Conservation (phyloP, 1,140 invertebrate species). For the Cydia strobilella region DNA sequence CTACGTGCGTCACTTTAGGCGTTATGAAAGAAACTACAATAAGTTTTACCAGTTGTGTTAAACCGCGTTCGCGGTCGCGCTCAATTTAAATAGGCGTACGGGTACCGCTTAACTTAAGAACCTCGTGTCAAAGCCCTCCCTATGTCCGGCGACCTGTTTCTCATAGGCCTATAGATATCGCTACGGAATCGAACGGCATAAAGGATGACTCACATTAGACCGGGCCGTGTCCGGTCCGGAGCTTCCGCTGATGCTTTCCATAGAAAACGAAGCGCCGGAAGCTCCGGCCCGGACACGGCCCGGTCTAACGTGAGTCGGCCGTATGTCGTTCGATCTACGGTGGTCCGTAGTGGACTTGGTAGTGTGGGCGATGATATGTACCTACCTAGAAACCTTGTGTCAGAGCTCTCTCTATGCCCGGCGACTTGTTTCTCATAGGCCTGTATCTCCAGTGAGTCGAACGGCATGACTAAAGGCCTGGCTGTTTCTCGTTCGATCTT, state of each 20-base stretch:
- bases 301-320: too few species aligned
- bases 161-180: conserved; percentile 57
- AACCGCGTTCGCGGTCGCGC: too few species aligned
- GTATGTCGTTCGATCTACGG: conserved; percentile 44
- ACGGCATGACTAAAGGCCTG: conserved; percentile 46
- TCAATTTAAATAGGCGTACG: too few species aligned
- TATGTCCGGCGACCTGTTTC: conserved; percentile 88
- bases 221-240: too few species aligned
- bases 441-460: conserved; percentile 45
- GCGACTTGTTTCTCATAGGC: conserved; percentile 83
- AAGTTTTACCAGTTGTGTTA: too few species aligned
- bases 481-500: conserved; percentile 48
- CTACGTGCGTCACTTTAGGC: too few species aligned
- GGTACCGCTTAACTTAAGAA: too few species aligned
- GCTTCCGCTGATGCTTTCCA: too few species aligned
- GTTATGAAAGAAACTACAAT: too few species aligned
- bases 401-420: conserved; percentile 83
- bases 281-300: too few species aligned
- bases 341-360: conserved; percentile 63
- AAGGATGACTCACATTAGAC: too few species aligned
- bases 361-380: conserved; percentile 56
- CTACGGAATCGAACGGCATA: conserved; percentile 40
- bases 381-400: conserved; percentile 82
- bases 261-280: too few species aligned
- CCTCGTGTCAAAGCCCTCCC: conserved; percentile 50